Percentiles rank a stretch among this genome's conserved stretches.
Conservation (phyloP, 1,140 invertebrate genomes). For the Pantala flavescens region DNA sequence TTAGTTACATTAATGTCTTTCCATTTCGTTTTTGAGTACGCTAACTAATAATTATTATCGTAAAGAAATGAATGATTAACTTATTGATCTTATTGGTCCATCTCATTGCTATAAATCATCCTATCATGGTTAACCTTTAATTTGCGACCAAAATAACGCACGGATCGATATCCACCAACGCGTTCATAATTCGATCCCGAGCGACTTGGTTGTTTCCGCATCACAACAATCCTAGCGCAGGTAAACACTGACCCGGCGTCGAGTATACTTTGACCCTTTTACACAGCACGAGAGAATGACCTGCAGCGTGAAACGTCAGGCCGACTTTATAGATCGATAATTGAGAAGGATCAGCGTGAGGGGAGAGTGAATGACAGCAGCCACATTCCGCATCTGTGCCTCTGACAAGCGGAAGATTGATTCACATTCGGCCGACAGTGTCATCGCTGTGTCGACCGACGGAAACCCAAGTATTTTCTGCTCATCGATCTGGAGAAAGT, state of each 20-base stretch:
- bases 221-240: neutral
- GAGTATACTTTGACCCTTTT: too few species aligned
- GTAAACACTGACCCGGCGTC: neutral
- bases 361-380: neutral
- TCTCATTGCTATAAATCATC: too few species aligned
- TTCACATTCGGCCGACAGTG: neutral
- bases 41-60: too few species aligned
- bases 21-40: too few species aligned
- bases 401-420: conserved; percentile 1
- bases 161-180: too few species aligned
- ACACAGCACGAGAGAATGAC: neutral
- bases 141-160: too few species aligned
- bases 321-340: neutral
- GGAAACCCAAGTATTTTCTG: neutral
- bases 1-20: too few species aligned
- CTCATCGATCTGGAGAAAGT: neutral
- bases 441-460: neutral
- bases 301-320: neutral
- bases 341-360: neutral
- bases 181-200: too few species aligned
- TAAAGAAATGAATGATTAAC: too few species aligned
- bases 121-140: too few species aligned
- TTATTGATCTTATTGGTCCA: too few species aligned
- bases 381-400: neutral
- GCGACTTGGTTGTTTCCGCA: too few species aligned